Evolutionary conservation across 2,888 invertebrate species (phyloP), one percentile per base, ranked within the genome.

Genomic region (Amphipyra berbera): DNA sequence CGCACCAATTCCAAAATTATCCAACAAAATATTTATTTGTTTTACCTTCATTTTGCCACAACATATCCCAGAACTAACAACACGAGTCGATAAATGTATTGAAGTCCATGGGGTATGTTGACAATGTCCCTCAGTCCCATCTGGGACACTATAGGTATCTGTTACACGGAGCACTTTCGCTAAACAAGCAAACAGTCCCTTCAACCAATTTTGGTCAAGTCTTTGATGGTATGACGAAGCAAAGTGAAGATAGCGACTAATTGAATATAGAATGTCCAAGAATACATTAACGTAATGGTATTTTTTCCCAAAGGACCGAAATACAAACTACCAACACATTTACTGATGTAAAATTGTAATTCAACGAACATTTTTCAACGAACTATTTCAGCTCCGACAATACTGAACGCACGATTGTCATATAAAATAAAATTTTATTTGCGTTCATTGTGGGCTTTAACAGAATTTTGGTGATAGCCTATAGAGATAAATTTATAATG

Each of bases 141-240:
- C 50, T 60, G 65, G 59, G 67, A 57, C 53, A 48, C 54, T 59
- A 44, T 46, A 38, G 60, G 53, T 70, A 60, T 73, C 59, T 59
- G 61, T 73, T 70, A 70, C 68, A 45, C 35, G 38, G 58, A 76
- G 62, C 73, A 76, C 73, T 73, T 76, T 70, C 62, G 56, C 48
- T 68, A 73, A 70, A 65, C 76, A 70, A 76, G 65, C 76, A 76
- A 70, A 73, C 62, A 59, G 35, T 61, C 50, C 59, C 56, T 65
- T 15, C 42, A 61, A 59, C 47, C 70, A 73, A 76, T 76, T 67
- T 65, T 56, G 70, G 56, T 62, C 54, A 61, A 62, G 45, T 53
- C 61, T 65, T 40, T 49, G 62, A 73, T 48, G 47, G 50, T 63
- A 45, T 21, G n/a, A 8, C 10, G 15, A 45, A 45, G 14, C 13